These are phyloP conservation scores for Diprion similis DNA, from an alignment of 1,140 invertebrate genomes.

Conservation along the genomic window DNA sequence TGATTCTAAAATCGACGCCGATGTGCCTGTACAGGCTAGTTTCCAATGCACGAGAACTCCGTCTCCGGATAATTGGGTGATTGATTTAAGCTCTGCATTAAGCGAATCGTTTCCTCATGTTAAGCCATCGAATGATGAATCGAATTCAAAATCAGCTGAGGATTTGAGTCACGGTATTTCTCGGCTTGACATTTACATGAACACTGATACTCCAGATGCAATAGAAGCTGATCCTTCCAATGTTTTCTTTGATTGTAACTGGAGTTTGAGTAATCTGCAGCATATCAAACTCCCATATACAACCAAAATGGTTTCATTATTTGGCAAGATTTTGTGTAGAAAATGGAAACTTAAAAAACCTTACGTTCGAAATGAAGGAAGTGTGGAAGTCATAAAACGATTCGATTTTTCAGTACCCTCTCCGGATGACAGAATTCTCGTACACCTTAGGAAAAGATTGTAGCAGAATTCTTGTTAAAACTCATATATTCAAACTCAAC, in stretches of 20 bases:
- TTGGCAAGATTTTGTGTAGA: conserved; percentile 63
- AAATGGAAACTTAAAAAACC: conserved; percentile 45
- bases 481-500: conserved; percentile 14
- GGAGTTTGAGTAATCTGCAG: conserved; percentile 43
- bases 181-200: not conserved
- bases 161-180: conserved; percentile 6
- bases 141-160: conserved; percentile 11
- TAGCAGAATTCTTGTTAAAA: conserved; percentile 10
- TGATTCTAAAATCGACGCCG: not conserved
- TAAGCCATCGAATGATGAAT: not conserved
- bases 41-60: not conserved
- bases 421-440: conserved; percentile 64
- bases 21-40: not conserved
- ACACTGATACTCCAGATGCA: not conserved
- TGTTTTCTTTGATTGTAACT: conserved; percentile 31
- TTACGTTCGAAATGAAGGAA: conserved; percentile 23
- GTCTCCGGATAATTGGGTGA: conserved; percentile 35
- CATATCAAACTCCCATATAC: conserved; percentile 27
- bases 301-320: conserved; percentile 49
- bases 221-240: not conserved
- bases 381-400: conserved; percentile 36
- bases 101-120: conserved; percentile 28
- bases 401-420: conserved; percentile 70
- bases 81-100: conserved; percentile 44
- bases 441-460: conserved; percentile 37